These are phyloP conservation scores for Sterna hirundo DNA, from an alignment of 2,113 vertebrate species.

Conservation along the genomic window DNA sequence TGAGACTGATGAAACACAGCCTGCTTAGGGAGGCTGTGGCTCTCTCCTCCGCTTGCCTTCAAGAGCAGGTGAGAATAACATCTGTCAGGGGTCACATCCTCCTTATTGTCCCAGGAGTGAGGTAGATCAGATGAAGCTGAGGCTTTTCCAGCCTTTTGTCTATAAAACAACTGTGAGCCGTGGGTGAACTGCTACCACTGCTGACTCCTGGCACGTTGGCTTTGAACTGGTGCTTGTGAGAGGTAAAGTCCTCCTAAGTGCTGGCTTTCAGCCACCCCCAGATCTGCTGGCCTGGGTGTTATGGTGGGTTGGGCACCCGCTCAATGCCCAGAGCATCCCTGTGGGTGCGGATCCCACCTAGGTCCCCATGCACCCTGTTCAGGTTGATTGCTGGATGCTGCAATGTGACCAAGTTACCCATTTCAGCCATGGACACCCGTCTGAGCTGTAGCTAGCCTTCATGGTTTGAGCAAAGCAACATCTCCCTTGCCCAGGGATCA, in stretches of 20 bases:
- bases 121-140: neutral
- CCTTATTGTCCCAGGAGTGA: neutral
- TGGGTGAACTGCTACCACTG: neutral
- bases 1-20: neutral
- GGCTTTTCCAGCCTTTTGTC: neutral
- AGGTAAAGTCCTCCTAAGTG: neutral
- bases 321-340: neutral
- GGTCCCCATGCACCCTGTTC: accelerated
- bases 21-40: neutral
- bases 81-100: neutral
- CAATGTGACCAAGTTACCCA: neutral
- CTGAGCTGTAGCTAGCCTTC: neutral
- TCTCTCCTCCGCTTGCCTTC: accelerated
- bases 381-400: neutral
- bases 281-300: neutral
- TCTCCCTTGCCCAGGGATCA: neutral
- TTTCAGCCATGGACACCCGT: accelerated
- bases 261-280: neutral
- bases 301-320: accelerated
- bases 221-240: neutral
- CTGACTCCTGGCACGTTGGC: neutral
- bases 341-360: accelerated
- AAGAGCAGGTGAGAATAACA: slow-evolving; percentile 2
- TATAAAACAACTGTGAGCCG: accelerated
- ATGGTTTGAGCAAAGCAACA: neutral